A percentile compares a stretch with the other conserved stretches of the same genome.
Evolutionary conservation across 2,797 vertebrate species (phyloP).

Genomic region (Diplodus sargus): DNA sequence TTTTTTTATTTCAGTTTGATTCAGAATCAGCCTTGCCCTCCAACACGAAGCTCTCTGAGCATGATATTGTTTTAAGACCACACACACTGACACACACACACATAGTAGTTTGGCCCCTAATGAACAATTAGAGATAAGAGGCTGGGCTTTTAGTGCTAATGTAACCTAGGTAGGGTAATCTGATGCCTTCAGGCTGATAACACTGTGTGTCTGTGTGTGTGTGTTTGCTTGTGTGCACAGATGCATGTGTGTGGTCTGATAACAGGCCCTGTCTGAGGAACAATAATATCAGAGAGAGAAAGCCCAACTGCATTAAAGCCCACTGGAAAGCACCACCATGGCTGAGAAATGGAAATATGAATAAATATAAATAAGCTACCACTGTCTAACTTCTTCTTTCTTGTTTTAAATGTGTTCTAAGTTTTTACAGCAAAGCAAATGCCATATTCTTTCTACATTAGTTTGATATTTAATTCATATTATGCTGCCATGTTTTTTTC

Average conservation of each 20-base stretch:
- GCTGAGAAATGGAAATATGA: conserved; percentile 28
- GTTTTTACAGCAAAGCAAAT: conserved; percentile 25
- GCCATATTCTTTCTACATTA: neutral
- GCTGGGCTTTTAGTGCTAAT: conserved; percentile 77
- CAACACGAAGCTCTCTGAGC: conserved; percentile 29
- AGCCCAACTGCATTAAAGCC: conserved; percentile 39
- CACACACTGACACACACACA: conserved; percentile 32
- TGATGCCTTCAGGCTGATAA: conserved; percentile 74
- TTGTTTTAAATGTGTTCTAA: conserved; percentile 2
- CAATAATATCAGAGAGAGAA: conserved; percentile 58
- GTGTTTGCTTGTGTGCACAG: conserved; percentile 40
- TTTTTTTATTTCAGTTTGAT: conserved; percentile 9
- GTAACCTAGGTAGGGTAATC: conserved; percentile 75
- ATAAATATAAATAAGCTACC: conserved; percentile 2
- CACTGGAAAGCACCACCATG: conserved; percentile 1
- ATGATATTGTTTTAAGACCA: conserved; percentile 50
- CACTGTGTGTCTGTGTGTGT: conserved; percentile 29
- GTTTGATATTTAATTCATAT: conserved; percentile 23
- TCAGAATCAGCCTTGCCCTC: conserved; percentile 7
- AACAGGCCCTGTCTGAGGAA: conserved; percentile 47
- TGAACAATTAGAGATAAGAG: conserved; percentile 80
- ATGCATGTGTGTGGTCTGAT: conserved; percentile 68
- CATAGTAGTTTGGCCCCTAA: conserved; percentile 64
- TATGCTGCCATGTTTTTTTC: neutral
- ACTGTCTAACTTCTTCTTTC: neutral